Evolutionary conservation across 2,113 vertebrate genomes (phyloP), one percentile per base, ranked within the genome.

Genomic region (Scortum barcoo): DNA sequence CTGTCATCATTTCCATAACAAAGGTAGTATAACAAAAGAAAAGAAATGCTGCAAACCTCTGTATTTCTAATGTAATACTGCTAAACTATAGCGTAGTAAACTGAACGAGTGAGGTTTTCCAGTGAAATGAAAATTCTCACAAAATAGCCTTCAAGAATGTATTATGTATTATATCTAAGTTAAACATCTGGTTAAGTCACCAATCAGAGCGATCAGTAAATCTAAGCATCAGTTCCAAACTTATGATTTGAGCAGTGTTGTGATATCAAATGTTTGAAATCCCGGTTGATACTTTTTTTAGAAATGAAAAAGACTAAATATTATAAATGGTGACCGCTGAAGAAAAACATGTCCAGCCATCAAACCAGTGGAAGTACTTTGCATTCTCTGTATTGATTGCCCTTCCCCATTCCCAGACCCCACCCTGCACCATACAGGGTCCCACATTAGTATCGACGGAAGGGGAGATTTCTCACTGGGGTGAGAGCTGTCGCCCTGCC

Each of bases 331-430:
- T 17, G 28, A 66, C 33, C 71, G 57, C 40, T 48, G 9, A 36
- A 36, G n/a, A 60, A 44, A 46, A 26, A 36, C 38, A 69, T n/a
- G 33, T 28, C 30, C 12, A 65, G 42, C 46, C 69, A 88, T 87
- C 76, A 78, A 85, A 75, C 67, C 51, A 72, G 76, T 79, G 76
- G 73, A 88, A 87, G 81, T 57, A 86, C 74, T 88, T 89, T 80
- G 76, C 72, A 60, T 84, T 85, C 68, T 65, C 67, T 42, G 22
- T 87, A 91, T 88, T 83, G 86, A 91, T 82, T 77, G 62, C 38
- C 48, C 48, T 48, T 51, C 24, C 24, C 24, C 30, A 20, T 5
- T 42, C 16, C 33, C 73, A 17, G 19, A 78, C 76, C 68, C 85
- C 70, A 51, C 40, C 24, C 76, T 81, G 22, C 73, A 70, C 53